A percentile compares a stretch with the other conserved stretches of the same genome.
Conservation (phyloP, 2,797 vertebrate genomes). For the Atherinosoma microstoma region DNA sequence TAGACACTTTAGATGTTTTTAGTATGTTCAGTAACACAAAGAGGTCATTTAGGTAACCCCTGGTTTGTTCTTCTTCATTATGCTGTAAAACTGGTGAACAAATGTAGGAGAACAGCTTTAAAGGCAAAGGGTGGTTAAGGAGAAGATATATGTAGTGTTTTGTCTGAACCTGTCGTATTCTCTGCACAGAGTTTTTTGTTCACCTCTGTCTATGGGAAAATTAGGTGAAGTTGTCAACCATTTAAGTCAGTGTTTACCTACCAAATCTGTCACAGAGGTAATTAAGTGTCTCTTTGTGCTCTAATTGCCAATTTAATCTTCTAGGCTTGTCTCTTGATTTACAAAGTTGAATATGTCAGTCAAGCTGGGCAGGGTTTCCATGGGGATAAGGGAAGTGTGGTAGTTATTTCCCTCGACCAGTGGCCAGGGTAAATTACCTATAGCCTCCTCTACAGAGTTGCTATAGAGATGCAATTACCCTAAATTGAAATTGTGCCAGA, state of each 20-base stretch:
- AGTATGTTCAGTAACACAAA: not conserved
- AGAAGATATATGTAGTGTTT: not conserved
- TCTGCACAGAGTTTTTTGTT: conserved; percentile 15
- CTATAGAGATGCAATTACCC: conserved; percentile 67
- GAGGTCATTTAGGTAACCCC: not conserved
- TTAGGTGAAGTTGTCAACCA: conserved; percentile 25
- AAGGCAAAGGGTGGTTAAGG: not conserved
- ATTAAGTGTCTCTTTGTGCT: conserved; percentile 59
- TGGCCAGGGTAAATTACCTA: conserved; percentile 60
- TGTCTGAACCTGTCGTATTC: conserved; percentile 28
- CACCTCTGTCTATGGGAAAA: conserved; percentile 42
- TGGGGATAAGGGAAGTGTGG: conserved; percentile 54
- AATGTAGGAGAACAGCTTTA: not conserved
- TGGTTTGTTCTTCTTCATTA: not conserved
- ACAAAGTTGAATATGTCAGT: conserved; percentile 49
- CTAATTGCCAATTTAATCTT: conserved; percentile 75
- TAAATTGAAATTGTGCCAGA: conserved; percentile 54
- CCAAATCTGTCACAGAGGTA: conserved; percentile 47
- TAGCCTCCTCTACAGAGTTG: conserved; percentile 57
- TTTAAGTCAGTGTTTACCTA: conserved; percentile 37
- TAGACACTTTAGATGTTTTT: no score
- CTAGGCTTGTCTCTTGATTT: conserved; percentile 39
- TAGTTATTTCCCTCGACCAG: conserved; percentile 52
- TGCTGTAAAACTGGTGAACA: not conserved
- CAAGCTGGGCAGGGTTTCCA: conserved; percentile 68